Conservation (phyloP, 2,888 invertebrate species). For the Drosophila histrio region DNA sequence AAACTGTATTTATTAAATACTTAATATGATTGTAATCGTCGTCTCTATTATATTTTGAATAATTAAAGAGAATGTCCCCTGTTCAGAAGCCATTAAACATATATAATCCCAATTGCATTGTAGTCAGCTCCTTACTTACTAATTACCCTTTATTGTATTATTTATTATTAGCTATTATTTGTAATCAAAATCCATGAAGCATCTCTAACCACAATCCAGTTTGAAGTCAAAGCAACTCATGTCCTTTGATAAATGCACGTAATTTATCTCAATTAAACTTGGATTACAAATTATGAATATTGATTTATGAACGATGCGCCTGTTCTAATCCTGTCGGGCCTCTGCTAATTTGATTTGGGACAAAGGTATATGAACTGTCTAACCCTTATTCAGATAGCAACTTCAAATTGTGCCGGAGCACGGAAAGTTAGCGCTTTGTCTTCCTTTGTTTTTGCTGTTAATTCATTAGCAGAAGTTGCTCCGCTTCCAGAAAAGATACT, state of each 20-base stretch:
- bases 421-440: slow-evolving; percentile 1
- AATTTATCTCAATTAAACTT: slow-evolving; percentile 66
- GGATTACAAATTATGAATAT: slow-evolving; percentile 66
- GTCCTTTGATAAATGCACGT: slow-evolving; percentile 21
- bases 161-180: slow-evolving; percentile 35
- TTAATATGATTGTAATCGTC: no score
- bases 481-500: background rate
- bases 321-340: background rate
- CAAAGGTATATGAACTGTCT: slow-evolving; percentile 31
- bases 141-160: background rate
- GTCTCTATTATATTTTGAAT: no score
- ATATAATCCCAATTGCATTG: background rate
- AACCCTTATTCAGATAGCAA: slow-evolving; percentile 18
- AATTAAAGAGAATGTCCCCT: background rate
- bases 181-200: slow-evolving; percentile 4
- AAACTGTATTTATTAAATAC: no score
- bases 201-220: background rate
- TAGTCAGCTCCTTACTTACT: background rate
- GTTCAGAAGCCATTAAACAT: background rate
- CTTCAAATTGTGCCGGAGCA: background rate
- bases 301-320: slow-evolving; percentile 49
- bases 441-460: slow-evolving; percentile 3
- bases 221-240: background rate
- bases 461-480: slow-evolving; percentile 39
- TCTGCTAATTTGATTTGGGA: slow-evolving; percentile 37